Base-by-base conservation (phyloP, 2,888 invertebrate genomes). In the Anorthoa munda region DNA sequence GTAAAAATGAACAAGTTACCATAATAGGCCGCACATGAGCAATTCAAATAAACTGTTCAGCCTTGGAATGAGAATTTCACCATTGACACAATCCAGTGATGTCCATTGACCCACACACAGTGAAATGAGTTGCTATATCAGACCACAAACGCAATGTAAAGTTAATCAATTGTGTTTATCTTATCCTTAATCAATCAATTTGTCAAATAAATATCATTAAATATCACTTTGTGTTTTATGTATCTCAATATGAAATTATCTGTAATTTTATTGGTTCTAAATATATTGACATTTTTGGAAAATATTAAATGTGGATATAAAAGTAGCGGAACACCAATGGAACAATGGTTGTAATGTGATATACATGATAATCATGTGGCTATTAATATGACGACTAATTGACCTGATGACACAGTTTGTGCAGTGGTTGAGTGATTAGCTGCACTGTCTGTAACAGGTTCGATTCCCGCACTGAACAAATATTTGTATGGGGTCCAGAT, bases 21-120 rank as follows among this genome's bases (percentile, higher is more conserved):
- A 55, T 31, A 45, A 48, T 7, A 48, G 9, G 5, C 9, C 45
- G 66, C 59, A 72, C 46, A 12, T 78, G 66, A 59, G 58, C 66
- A 72, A 55, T 56, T 79, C 48, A 64, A 67, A 18, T 56, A 79
- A 79, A 65, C 39, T 58, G 48, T 83, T 67, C 51, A 60, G 59
- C 83, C 79, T 79, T 83, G 66, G 45, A 51, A 72, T 21, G 18
- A 56, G 63, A 83, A 78, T 72, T 83, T 67, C 80, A 67, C 64
- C 55, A 83, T 56, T 64, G 58, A 48, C 72, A 71, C 56, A 66
- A 77, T 55, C n/a, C 39, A 48, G 71, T 55, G 48, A 48, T 31
- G 55, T 66, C 48, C 63, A 66, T 56, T 67, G 53, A 48, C 45
- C 45, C 50, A 46, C 26, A 60, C n/a, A 61, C 45, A 53, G 56